These are phyloP conservation scores for Hydroisotoma schaefferi DNA, from an alignment of 2,888 invertebrate genomes.

Conservation along the genomic window DNA sequence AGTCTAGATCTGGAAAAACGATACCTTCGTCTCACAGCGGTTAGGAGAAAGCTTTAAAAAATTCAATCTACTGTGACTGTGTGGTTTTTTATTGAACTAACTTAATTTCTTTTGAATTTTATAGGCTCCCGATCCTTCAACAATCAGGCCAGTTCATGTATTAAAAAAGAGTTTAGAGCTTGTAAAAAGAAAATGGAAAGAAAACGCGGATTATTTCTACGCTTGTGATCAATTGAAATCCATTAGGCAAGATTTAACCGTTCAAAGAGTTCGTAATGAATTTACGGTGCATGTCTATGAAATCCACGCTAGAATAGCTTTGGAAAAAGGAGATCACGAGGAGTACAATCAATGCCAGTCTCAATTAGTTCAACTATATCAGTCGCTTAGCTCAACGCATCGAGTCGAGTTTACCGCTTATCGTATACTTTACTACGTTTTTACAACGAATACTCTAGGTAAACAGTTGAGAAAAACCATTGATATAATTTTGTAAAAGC, in stretches of 20 bases:
- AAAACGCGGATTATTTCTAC: slow-evolving; percentile 89
- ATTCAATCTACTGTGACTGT: slow-evolving; percentile 3
- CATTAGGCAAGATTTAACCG: slow-evolving; percentile 97
- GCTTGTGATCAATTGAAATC: slow-evolving; percentile 98
- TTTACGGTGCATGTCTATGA: slow-evolving; percentile 99
- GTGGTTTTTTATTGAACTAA: slow-evolving; percentile 8
- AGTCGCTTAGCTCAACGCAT: slow-evolving; percentile 59
- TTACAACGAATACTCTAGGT: slow-evolving; percentile 97
- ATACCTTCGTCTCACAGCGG: slow-evolving; percentile 84
- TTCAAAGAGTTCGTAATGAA: slow-evolving; percentile 89
- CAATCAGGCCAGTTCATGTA: slow-evolving; percentile 85
- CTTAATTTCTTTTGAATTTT: slow-evolving; percentile 33
- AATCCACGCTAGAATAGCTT: slow-evolving; percentile 94
- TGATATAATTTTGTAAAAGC: neutral
- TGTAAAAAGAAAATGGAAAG: slow-evolving; percentile 87
- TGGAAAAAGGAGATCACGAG: slow-evolving; percentile 97
- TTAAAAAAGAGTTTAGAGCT: slow-evolving; percentile 78
- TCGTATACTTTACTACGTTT: slow-evolving; percentile 92
- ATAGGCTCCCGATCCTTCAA: slow-evolving; percentile 86
- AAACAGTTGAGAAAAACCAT: too few species aligned
- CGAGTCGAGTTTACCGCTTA: slow-evolving; percentile 93
- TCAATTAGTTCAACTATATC: slow-evolving; percentile 92
- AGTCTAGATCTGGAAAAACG: slow-evolving; percentile 89
- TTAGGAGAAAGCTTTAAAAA: slow-evolving; percentile 50
- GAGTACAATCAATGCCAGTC: slow-evolving; percentile 99